These are phyloP conservation scores for Ceyx melanurus DNA, from an alignment of 2,113 vertebrate genomes.

Conservation along the genomic window DNA sequence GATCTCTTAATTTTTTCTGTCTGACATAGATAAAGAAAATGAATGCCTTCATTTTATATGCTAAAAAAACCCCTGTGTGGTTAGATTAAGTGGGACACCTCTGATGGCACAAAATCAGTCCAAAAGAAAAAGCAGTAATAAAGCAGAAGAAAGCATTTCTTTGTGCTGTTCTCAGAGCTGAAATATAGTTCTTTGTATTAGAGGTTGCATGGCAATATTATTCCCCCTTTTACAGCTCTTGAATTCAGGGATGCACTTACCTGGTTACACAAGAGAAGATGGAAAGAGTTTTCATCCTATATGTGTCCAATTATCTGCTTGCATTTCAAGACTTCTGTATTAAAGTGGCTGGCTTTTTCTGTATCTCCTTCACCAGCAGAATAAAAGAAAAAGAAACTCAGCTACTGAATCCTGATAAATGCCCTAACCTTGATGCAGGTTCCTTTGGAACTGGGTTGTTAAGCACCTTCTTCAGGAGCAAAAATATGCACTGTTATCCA, in stretches of 20 bases:
- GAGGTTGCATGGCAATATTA: neutral
- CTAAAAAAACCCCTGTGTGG: neutral
- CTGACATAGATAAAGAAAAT: neutral
- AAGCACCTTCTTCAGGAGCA: constrained; percentile 19
- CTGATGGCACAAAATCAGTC: neutral
- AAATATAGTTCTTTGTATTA: neutral
- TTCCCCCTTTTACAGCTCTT: neutral
- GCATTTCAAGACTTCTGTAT: constrained; percentile 12
- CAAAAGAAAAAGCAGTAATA: neutral
- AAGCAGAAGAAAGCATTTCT: neutral
- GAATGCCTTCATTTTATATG: neutral
- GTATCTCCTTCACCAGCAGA: constrained; percentile 6
- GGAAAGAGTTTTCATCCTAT: neutral
- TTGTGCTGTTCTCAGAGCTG: neutral
- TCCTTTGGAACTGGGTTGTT: constrained; percentile 21
- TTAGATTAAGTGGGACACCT: neutral
- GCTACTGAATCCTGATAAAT: constrained; percentile 13
- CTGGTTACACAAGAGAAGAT: neutral
- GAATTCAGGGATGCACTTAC: constrained; percentile 29
- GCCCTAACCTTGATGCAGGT: neutral
- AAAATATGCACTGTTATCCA: constrained; percentile 57
- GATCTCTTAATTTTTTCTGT: neutral
- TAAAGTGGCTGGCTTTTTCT: neutral
- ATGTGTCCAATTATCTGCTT: neutral
- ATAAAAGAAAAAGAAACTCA: constrained; percentile 24